phyloP scores from a whole-genome alignment of 2,113 vertebrate genomes.

The Nematolebias whitei region DNA sequence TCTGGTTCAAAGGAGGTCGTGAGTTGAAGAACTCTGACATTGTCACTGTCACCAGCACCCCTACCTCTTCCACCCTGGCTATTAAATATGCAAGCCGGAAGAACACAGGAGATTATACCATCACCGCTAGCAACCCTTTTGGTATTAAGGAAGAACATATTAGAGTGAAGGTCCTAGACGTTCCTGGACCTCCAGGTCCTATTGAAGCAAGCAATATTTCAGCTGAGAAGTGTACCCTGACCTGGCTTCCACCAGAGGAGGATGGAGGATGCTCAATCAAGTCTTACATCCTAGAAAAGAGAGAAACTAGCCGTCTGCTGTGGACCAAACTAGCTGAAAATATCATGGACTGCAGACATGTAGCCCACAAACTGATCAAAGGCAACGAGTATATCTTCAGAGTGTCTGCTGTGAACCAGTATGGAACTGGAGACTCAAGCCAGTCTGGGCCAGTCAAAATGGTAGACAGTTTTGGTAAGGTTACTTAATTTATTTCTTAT shows the following conservation, averaged over 20 bases:
- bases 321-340: slow-evolving; percentile 96
- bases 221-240: slow-evolving; percentile 95
- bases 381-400: slow-evolving; percentile 99
- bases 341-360: slow-evolving; percentile 88
- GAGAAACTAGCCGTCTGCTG: slow-evolving; percentile 96
- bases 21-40: slow-evolving; percentile 93
- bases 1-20: slow-evolving; percentile 95
- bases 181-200: slow-evolving; percentile 95
- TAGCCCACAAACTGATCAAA: slow-evolving; percentile 92
- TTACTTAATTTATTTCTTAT: neutral
- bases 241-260: slow-evolving; percentile 94
- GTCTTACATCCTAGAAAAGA: slow-evolving; percentile 95
- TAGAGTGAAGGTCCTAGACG: slow-evolving; percentile 93
- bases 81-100: slow-evolving; percentile 94
- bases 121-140: slow-evolving; percentile 96
- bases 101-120: slow-evolving; percentile 95
- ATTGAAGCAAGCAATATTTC: slow-evolving; percentile 93
- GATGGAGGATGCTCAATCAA: slow-evolving; percentile 94
- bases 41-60: slow-evolving; percentile 86
- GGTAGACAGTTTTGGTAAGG: slow-evolving; percentile 93
- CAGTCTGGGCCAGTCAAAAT: slow-evolving; percentile 94
- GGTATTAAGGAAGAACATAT: slow-evolving; percentile 93
- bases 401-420: slow-evolving; percentile 93
- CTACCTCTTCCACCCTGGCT: slow-evolving; percentile 88
- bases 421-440: slow-evolving; percentile 90